Evolutionary conservation across 2,888 invertebrate genomes (phyloP).

Genomic region (Brenthis hecate): DNA sequence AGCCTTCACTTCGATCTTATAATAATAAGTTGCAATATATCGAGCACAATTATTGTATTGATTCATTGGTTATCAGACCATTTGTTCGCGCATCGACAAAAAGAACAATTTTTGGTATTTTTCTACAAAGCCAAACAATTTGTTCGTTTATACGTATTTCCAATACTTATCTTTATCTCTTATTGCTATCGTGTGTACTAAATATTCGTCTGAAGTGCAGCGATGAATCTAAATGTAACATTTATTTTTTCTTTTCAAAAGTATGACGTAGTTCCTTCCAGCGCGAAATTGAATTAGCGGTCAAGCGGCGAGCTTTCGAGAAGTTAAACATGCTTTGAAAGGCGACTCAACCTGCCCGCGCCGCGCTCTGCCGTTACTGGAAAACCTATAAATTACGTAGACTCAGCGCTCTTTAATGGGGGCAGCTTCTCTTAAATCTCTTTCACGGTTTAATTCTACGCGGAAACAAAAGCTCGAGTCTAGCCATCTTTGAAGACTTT

Average conservation of each 20-base stretch:
- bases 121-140: neutral
- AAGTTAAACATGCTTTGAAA: constrained; percentile 20
- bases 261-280: constrained; percentile 12
- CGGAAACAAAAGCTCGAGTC: constrained; percentile 6
- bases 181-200: neutral
- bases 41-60: neutral
- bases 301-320: constrained; percentile 25
- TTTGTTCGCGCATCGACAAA: neutral
- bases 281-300: constrained; percentile 16
- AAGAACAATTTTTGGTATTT: neutral
- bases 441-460: constrained; percentile 3
- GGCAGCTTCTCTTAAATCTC: neutral
- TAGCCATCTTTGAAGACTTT: constrained; percentile 3
- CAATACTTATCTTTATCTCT: neutral
- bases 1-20: neutral
- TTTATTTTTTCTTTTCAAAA: constrained; percentile 1
- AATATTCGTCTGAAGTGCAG: too few species aligned
- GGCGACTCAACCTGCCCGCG: neutral
- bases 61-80: neutral
- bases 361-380: neutral
- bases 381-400: constrained; percentile 11
- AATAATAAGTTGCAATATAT: neutral
- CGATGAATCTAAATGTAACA: neutral
- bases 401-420: constrained; percentile 15
- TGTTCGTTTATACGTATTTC: constrained; percentile 2